phyloP scores from a whole-genome alignment of 2,888 invertebrate species.

The Melanostoma mellinum region DNA sequence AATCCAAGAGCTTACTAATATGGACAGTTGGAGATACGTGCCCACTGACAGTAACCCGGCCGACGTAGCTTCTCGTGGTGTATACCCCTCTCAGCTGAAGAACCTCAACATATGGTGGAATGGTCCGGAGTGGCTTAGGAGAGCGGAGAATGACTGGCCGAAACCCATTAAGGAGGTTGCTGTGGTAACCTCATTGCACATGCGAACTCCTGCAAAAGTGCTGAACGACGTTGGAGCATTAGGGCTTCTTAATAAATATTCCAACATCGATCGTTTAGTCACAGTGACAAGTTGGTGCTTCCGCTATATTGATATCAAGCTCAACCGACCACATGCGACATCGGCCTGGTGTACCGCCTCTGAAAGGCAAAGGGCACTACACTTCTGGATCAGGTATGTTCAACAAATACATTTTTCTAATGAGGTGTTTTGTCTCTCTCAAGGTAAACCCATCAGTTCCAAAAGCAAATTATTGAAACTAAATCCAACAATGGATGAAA shows the following conservation, averaged over 20 bases:
- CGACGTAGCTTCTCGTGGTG: constrained; percentile 18
- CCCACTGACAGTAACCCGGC: background rate
- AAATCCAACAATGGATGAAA: constrained; percentile 36
- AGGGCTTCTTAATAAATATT: constrained; percentile 29
- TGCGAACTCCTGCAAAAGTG: too few relatives aligned
- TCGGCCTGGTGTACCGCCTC: constrained; percentile 16
- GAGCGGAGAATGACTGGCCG: background rate
- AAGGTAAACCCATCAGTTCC: background rate
- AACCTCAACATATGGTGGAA: constrained; percentile 10
- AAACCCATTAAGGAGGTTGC: background rate
- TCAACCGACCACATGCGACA: background rate
- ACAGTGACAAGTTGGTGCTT: constrained; percentile 13
- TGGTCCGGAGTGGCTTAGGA: background rate
- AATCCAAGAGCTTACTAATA: constrained; percentile 20
- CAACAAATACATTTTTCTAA: constrained; percentile 24
- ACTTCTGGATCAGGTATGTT: constrained; percentile 26
- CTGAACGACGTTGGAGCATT: background rate
- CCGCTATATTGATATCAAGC: background rate
- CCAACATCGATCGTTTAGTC: constrained; percentile 26
- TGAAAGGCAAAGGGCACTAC: background rate
- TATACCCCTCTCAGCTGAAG: constrained; percentile 6
- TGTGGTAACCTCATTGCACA: too few relatives aligned
- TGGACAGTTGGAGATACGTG: constrained; percentile 8
- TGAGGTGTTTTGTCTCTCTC: constrained; percentile 28
- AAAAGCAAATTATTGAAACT: constrained; percentile 26